Evolutionary conservation across 2,888 invertebrate species (phyloP).

Genomic region (Rhagonycha fulva): DNA sequence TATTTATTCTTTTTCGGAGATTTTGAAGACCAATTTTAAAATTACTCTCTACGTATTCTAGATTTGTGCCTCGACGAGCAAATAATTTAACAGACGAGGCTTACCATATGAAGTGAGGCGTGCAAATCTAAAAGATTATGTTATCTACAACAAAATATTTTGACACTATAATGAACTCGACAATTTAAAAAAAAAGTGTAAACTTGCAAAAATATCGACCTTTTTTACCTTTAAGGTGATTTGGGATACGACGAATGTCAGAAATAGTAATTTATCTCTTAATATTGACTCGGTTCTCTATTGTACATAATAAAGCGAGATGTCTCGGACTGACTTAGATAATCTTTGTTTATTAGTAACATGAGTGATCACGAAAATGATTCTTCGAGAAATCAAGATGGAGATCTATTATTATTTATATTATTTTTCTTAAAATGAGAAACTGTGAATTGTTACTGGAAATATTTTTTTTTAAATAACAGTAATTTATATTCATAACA

Average conservation of each 20-base stretch:
- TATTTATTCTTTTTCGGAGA: too few species aligned
- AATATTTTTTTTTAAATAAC: not conserved
- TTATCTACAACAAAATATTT: not conserved
- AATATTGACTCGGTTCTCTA: not conserved
- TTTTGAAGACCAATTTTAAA: too few species aligned
- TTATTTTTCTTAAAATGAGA: not conserved
- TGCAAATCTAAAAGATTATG: too few species aligned
- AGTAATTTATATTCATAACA: not conserved
- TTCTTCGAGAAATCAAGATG: not conserved
- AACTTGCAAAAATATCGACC: not conserved
- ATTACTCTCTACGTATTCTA: too few species aligned
- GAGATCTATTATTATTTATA: not conserved
- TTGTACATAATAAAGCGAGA: not conserved
- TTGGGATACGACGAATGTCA: not conserved
- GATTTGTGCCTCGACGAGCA: too few species aligned
- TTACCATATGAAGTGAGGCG: too few species aligned
- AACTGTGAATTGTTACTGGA: not conserved
- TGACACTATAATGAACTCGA: not conserved
- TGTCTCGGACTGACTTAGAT: not conserved
- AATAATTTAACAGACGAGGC: too few species aligned
- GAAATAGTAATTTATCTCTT: not conserved
- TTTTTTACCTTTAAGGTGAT: not conserved
- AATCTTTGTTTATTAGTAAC: not conserved
- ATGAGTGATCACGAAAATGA: not conserved
- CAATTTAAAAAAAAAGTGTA: not conserved